Percentiles rank a stretch among this genome's conserved stretches.
phyloP scores from a whole-genome alignment of 2,797 vertebrate genomes.

The Ataeniobius toweri region DNA sequence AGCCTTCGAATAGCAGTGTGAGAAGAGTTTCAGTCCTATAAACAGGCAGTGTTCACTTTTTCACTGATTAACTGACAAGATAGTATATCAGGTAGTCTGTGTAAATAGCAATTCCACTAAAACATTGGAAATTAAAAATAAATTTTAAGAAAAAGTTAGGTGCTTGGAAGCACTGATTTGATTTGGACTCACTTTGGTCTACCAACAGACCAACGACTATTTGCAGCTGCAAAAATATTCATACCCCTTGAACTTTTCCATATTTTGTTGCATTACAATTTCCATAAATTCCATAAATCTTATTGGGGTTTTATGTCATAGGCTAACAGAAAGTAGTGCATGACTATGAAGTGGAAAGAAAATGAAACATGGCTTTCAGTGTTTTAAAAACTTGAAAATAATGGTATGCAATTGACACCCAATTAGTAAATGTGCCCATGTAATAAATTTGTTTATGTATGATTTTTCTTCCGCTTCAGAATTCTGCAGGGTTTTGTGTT shows the following conservation, averaged over 20 bases:
- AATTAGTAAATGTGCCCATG: no score
- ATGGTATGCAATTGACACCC: not conserved
- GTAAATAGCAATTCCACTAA: not conserved
- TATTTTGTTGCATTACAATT: not conserved
- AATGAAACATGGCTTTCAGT: not conserved
- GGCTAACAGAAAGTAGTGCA: not conserved
- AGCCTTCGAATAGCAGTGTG: conserved; percentile 11
- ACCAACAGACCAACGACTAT: not conserved
- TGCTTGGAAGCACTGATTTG: not conserved
- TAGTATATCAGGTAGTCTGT: not conserved
- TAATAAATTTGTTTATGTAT: no score
- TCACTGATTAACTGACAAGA: not conserved
- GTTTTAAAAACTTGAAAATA: not conserved
- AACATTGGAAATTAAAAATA: not conserved
- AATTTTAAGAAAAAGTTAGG: not conserved
- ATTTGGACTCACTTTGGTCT: not conserved
- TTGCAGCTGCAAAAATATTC: not conserved
- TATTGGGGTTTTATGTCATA: not conserved
- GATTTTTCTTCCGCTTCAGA: not conserved
- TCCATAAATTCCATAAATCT: not conserved
- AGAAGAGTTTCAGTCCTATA: conserved; percentile 36
- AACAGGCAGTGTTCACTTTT: conserved; percentile 9
- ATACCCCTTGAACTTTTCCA: not conserved
- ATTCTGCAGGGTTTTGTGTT: not conserved
- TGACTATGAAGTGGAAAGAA: not conserved